Percentiles rank a stretch among this genome's conserved stretches.
Conservation (phyloP, 1,140 invertebrate species). For the Brachionus koreanus region DNA sequence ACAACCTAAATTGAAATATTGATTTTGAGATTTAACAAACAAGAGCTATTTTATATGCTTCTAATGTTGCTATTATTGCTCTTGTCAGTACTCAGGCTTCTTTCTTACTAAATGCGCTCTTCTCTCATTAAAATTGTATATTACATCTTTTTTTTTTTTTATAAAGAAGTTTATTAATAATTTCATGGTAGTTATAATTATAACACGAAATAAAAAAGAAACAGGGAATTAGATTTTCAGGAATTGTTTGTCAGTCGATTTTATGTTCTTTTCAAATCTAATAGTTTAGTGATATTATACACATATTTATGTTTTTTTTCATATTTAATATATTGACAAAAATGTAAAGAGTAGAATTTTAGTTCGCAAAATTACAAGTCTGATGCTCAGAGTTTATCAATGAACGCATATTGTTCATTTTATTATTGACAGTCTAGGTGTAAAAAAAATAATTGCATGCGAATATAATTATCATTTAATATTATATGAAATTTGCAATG, state of each 20-base stretch:
- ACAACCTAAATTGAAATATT: background rate
- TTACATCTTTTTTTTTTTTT: background rate
- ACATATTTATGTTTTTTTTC: background rate
- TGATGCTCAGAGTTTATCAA: background rate
- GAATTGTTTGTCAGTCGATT: background rate
- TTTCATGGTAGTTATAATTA: background rate
- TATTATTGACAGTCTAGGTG: background rate
- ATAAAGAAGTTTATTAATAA: background rate
- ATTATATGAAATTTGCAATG: background rate
- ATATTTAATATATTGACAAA: background rate
- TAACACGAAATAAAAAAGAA: background rate
- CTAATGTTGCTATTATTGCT: background rate
- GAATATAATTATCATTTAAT: background rate
- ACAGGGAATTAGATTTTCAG: background rate
- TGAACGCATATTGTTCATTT: background rate
- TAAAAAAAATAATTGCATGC: background rate
- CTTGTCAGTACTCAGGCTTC: background rate
- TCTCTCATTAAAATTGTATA: background rate
- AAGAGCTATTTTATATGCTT: background rate
- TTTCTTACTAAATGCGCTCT: background rate
- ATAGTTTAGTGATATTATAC: background rate
- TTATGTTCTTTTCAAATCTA: background rate
- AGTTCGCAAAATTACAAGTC: background rate
- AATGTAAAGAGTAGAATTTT: background rate
- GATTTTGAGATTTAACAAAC: background rate